Percentiles rank a stretch among this genome's conserved stretches.
Conservation (phyloP, 1,140 invertebrate species). For the Panagrolaimus sp. region DNA sequence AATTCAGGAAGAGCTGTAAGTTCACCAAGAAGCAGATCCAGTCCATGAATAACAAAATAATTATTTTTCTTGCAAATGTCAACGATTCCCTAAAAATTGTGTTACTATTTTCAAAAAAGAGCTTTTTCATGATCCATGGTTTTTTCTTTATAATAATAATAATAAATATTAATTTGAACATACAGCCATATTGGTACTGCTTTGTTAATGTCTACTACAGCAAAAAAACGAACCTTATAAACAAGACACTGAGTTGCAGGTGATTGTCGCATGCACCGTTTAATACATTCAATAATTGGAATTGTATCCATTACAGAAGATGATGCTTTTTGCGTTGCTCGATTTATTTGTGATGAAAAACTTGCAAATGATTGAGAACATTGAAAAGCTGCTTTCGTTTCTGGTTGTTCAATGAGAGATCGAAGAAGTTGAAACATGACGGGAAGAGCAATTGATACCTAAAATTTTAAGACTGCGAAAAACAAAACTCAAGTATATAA, state of each 20-base stretch:
- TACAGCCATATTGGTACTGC: no score
- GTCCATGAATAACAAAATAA: neutral
- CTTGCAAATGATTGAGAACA: neutral
- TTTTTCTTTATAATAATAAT: no score
- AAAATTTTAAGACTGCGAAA: neutral
- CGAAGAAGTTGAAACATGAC: conserved; percentile 13
- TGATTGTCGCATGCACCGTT: neutral
- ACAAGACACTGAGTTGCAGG: neutral
- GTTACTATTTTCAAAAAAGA: no score
- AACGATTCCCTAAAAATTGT: neutral
- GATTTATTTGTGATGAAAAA: neutral
- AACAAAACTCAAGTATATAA: neutral
- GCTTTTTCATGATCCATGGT: no score
- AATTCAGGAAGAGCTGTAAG: neutral
- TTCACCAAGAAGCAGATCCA: neutral
- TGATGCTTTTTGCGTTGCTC: neutral
- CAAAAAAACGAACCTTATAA: neutral
- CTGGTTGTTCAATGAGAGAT: conserved; percentile 4
- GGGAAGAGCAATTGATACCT: neutral
- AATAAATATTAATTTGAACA: no score
- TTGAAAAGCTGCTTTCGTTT: neutral
- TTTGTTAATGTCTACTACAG: no score
- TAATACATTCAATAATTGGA: conserved; percentile 8
- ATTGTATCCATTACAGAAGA: neutral
- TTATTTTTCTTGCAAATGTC: conserved; percentile 8